These are phyloP conservation scores for Parnassius apollo DNA, from an alignment of 2,888 invertebrate species.

Conservation along the genomic window DNA sequence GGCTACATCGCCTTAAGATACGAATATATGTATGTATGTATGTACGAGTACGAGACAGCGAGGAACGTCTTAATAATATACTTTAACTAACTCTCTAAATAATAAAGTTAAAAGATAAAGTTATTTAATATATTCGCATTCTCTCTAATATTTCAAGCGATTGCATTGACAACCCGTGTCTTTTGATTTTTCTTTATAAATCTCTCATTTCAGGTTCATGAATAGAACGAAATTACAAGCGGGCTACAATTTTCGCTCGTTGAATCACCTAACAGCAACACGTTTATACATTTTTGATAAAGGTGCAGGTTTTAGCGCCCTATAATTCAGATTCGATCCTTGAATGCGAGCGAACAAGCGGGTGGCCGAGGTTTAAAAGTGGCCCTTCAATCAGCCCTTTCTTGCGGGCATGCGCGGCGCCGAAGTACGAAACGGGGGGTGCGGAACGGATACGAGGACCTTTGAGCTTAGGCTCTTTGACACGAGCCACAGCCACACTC, in stretches of 20 bases:
- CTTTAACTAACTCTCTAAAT: conserved; percentile 30
- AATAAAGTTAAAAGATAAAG: conserved; percentile 32
- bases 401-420: conserved; percentile 58
- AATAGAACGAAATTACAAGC: conserved; percentile 64
- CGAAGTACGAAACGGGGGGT: conserved; percentile 40
- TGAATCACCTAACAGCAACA: conserved; percentile 65
- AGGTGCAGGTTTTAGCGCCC: conserved; percentile 78
- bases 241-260: conserved; percentile 64
- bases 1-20: conserved; percentile 74
- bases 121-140: conserved; percentile 18
- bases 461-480: conserved; percentile 79
- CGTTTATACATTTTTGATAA: conserved; percentile 77
- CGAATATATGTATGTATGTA: conserved; percentile 46
- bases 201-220: conserved; percentile 38
- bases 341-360: conserved; percentile 79
- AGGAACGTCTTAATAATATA: conserved; percentile 40
- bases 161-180: conserved; percentile 7
- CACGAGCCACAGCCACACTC: conserved; percentile 79
- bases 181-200: conserved; percentile 20
- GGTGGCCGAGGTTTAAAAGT: conserved; percentile 78
- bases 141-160: conserved; percentile 20
- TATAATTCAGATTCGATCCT: conserved; percentile 78
- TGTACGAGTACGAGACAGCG: conserved; percentile 40
- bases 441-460: conserved; percentile 61
- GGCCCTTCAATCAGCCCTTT: conserved; percentile 80